These are phyloP conservation scores for Conus ventricosus DNA, from an alignment of 1,140 invertebrate genomes.

Conservation along the genomic window DNA sequence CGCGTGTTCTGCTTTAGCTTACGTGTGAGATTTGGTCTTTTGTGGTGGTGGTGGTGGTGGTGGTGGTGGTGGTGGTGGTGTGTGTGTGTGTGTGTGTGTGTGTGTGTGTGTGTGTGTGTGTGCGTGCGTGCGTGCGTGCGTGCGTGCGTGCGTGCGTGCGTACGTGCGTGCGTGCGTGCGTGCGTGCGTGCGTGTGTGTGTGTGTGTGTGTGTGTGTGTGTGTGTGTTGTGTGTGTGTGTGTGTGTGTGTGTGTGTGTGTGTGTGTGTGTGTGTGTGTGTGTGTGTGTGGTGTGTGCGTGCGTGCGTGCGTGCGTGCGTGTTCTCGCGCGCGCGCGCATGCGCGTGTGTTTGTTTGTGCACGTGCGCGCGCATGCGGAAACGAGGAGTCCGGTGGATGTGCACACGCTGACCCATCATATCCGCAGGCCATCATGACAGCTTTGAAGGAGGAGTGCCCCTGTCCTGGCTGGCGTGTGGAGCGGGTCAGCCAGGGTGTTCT, in stretches of 20 bases:
- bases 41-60: no score
- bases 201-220: not conserved
- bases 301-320: slow-evolving; percentile 41
- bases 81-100: no score
- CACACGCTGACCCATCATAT: not conserved
- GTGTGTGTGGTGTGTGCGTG: slow-evolving; percentile 47
- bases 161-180: slow-evolving; percentile 40
- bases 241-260: slow-evolving; percentile 18
- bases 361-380: not conserved
- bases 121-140: slow-evolving; percentile 34
- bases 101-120: slow-evolving; percentile 8
- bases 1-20: no score
- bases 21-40: no score
- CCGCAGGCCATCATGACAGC: no score
- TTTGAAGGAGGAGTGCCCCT: no score
- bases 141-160: slow-evolving; percentile 43
- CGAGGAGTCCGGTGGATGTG: not conserved
- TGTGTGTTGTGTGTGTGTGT: no score
- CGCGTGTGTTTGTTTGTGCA: not conserved
- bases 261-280: slow-evolving; percentile 44
- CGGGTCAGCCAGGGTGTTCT: no score
- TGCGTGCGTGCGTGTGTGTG: slow-evolving; percentile 39
- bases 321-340: not conserved
- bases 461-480: no score
- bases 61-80: no score